phyloP scores from a whole-genome alignment of 2,113 vertebrate genomes.

The Chloropsis hardwickii region DNA sequence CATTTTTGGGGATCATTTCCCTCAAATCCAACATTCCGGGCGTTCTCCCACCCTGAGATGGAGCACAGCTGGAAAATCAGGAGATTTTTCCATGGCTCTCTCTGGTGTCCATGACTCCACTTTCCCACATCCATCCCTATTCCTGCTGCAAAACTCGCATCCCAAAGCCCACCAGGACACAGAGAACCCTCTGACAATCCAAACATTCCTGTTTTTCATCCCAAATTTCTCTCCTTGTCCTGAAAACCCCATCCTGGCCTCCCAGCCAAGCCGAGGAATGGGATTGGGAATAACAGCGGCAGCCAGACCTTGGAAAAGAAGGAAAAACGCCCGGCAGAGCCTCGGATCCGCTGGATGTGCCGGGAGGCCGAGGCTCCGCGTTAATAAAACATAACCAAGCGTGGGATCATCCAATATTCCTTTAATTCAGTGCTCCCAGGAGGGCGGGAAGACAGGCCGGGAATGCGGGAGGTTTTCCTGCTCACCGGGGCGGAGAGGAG shows the following conservation, averaged over 20 bases:
- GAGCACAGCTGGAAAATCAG: background rate
- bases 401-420: slow-evolving; percentile 70
- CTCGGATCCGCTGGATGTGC: background rate
- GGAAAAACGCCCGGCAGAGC: background rate
- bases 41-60: background rate
- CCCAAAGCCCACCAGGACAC: rapidly evolving
- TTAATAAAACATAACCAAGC: slow-evolving; percentile 77
- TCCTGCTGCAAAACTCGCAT: background rate
- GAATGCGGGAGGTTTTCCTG: background rate
- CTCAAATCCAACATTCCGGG: rapidly evolving
- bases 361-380: background rate
- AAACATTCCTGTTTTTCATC: background rate
- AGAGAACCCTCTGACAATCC: background rate
- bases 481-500: background rate
- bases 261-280: background rate
- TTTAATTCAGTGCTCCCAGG: slow-evolving; percentile 69
- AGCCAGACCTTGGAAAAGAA: background rate
- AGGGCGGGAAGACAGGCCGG: background rate
- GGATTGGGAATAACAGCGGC: background rate
- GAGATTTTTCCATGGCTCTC: background rate
- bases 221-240: background rate
- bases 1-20: rapidly evolving
- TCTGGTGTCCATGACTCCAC: rapidly evolving
- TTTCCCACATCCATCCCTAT: background rate
- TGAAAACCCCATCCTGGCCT: rapidly evolving